Evolutionary conservation across 2,888 invertebrate genomes (phyloP), one percentile per base, ranked within the genome.

Genomic region (Chymomyza procnemis): DNA sequence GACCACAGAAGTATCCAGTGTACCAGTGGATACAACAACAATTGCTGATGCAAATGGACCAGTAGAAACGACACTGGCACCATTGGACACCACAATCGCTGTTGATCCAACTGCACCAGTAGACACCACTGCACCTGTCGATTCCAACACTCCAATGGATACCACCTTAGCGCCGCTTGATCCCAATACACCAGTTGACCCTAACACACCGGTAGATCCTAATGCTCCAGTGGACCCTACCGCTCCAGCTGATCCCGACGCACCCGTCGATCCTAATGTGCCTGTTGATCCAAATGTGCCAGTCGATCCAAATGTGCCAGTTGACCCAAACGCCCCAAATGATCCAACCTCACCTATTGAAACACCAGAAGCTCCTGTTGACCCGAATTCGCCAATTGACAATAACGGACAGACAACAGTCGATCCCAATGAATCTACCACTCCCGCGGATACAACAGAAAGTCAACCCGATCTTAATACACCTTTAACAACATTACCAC

Each of bases 191-290:
- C 65, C 69, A 26, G 16, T 62, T 0, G 30, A 65, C 12, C 66
- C 65, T 0, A 66, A 41, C 0, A 55, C 54, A 2, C 59, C 69
- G 3, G 48, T 63, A 0, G 55, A 63, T 1, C 69, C 69, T 0
- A 63, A 64, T 0, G 34, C 47, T 6, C 66, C 66, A 21, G 30
- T 61, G 0, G 57, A 64, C 2, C 69, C 66, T 0, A 67, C 56
- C 1, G 67, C 67, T 6, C 66, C 69, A 57, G 56, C 64, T 0
- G 9, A 67, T 1, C 69, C 73, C 0, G 66, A 68, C 0, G 26
- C 67, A 26, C 66, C 76, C 12, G 62, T 69, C 0, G 63, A 72
- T 18, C 75, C 73, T 0, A 76, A 65, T 1, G 46, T 41, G 0
- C 56, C 71, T 3, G 26, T 63, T 0, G 50, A 66, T 0, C 71